Evolutionary conservation across 1,140 invertebrate genomes (phyloP), one percentile per base, ranked within the genome.

Genomic region (Drosophila willistoni): DNA sequence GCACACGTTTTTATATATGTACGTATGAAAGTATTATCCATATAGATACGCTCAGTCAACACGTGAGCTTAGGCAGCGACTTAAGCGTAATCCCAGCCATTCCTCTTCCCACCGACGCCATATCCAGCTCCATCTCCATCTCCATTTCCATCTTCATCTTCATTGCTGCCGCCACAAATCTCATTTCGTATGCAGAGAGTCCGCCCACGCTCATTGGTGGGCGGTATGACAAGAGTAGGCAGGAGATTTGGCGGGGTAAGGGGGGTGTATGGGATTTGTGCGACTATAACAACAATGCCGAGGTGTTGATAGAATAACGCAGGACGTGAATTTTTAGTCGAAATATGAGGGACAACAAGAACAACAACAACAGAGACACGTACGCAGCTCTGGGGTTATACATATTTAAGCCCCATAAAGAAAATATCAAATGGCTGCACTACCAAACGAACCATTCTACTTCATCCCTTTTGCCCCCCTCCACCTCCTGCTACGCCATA

Each of bases 321-420:
- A 84, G 79, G 80, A 81, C 84, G 84, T 89, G 84, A 80, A 81
- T 87, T 87, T 87, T 89, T 80, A 89, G 84, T 81, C 77, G 68
- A 80, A 87, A 80, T 77, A 89, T 87, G 73, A 80, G 39, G 10
- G 10, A 36, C 57, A 72, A 17, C 41, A 25, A 51, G 29, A 44
- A 60, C 62, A 25, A 25, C 3, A 68, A 19, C 63, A 39, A 14
- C 64, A 39, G 25, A 44, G 19, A 79, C 69, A 89, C 84, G 84
- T 89, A 84, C 69, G 39, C 55, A 73, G 75, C 72, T 75, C 68
- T 9, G 55, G 84, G 80, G 80, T 89, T 87, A 89, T 87, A 89
- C 83, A 87, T 87, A 87, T 87, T 87, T 87, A 89, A 87, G 83
- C 85, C 80, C 83, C 83, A 87, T 87, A 89, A 87, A 87, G 83